Evolutionary conservation across 2,888 invertebrate species (phyloP), one percentile per base, ranked within the genome.

Genomic region (Cenopis cana): DNA sequence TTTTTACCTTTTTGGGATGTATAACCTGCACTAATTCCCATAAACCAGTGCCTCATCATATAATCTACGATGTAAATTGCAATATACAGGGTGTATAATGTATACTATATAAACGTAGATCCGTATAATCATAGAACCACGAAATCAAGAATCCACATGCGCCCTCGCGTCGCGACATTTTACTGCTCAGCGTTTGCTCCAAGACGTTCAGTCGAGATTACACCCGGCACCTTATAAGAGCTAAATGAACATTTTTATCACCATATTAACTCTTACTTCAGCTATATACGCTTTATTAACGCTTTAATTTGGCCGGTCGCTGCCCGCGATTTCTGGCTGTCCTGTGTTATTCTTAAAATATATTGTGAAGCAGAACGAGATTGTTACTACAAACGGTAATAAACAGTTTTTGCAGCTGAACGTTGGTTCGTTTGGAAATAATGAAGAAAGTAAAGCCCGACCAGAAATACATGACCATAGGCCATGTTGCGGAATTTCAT

Each of bases 171-270:
- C 77, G 69, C 68, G 69, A 73, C 74, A 72, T 74, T 76, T 77
- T 74, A 74, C 70, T 70, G 75, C 68, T 74, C 60, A 74, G 72
- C 77, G 76, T 73, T 74, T 76, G 69, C 74, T 68, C 46, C 46
- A 68, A 77, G 74, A 73, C 75, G 68, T 73, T 77, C 74, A 72
- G 79, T 74, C 76, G 81, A 85, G 85, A 88, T 88, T 88, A 87
- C 84, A 81, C 81, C 80, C 68, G 66, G 75, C 70, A 74, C 52
- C 77, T 78, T 82, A 82, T 81, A 81, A 81, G 79, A 77, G 77
- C 78, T 75, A 81, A 81, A 87, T 85, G 80, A 83, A 78, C 81
- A 78, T 82, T 87, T 85, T 85, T 85, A 85, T 83, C 79, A 80
- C 82, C 76, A 77, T 80, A 76, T 78, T 79, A 78, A 85, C 81